Percentiles rank a stretch among this genome's conserved stretches.
These are phyloP conservation scores for Peromyscus californicus DNA, from an alignment of 2,113 vertebrate species.

Conservation along the genomic window DNA sequence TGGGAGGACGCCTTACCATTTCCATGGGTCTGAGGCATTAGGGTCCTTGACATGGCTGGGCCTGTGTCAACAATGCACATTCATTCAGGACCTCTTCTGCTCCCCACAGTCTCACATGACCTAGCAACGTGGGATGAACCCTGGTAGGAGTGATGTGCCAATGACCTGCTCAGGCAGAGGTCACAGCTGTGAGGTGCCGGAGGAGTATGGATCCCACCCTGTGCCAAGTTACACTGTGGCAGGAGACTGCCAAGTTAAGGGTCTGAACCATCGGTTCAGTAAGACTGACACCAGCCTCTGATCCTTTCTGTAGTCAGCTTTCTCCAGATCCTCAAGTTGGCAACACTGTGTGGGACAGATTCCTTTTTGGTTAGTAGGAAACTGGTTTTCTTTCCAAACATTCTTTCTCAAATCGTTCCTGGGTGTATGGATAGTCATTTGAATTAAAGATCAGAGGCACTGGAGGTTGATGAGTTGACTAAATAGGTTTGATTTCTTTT, in stretches of 20 bases:
- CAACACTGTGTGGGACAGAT: background rate
- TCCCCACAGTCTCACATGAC: background rate
- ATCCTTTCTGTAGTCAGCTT: background rate
- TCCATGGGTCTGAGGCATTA: background rate
- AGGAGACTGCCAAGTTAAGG: background rate
- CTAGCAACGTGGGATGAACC: background rate
- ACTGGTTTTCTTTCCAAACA: background rate
- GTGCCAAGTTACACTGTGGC: background rate
- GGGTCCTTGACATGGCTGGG: background rate
- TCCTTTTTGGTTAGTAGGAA: conserved; percentile 16
- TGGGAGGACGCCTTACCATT: no score
- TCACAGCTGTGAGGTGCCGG: background rate
- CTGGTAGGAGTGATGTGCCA: background rate
- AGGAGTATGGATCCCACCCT: background rate
- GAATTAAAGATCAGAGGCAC: background rate
- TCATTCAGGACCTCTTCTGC: background rate
- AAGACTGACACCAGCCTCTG: background rate
- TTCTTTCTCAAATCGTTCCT: background rate
- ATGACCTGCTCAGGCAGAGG: background rate
- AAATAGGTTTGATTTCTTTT: background rate
- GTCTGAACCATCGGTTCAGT: no score
- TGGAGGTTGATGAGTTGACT: background rate
- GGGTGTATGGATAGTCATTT: background rate
- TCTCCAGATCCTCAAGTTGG: background rate
- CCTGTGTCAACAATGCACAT: background rate